These are phyloP conservation scores for Axea sp. DNA, from an alignment of 2,888 invertebrate species.

Conservation along the genomic window DNA sequence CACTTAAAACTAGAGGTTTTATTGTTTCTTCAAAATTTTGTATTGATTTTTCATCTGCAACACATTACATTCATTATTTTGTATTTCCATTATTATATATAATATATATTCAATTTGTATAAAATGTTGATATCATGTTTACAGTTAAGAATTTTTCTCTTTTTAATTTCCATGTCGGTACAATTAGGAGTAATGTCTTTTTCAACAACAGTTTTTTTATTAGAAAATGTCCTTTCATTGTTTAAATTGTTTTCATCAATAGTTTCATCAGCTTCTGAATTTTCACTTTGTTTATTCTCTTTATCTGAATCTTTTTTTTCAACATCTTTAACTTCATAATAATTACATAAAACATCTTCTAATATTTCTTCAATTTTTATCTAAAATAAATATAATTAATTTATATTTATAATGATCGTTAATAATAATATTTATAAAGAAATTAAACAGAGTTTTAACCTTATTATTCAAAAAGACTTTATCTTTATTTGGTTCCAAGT, in stretches of 20 bases:
- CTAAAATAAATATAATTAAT: constrained; percentile 65
- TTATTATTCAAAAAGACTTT: constrained; percentile 80
- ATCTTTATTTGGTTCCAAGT: constrained; percentile 83
- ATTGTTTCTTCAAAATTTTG: constrained; percentile 8
- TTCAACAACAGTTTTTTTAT: constrained; percentile 66
- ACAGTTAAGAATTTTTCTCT: too few relatives aligned
- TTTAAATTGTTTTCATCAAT: constrained; percentile 19
- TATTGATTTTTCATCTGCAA: constrained; percentile 6
- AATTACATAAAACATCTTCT: constrained; percentile 67
- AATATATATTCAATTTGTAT: too few relatives aligned
- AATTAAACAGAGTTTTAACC: constrained; percentile 73
- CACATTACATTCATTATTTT: background rate
- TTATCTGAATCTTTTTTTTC: constrained; percentile 39
- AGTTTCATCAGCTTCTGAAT: constrained; percentile 3
- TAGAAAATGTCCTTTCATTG: constrained; percentile 63
- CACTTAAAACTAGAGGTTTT: constrained; percentile 65
- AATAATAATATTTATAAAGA: background rate
- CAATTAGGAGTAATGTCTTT: too few relatives aligned
- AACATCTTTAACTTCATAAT: constrained; percentile 69
- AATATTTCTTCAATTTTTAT: constrained; percentile 66
- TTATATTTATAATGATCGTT: too few relatives aligned
- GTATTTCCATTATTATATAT: too few relatives aligned
- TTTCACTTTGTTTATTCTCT: constrained; percentile 41
- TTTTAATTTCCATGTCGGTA: too few relatives aligned
- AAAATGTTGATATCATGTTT: too few relatives aligned